These are phyloP conservation scores for Calcarius lapponicus DNA, from an alignment of 2,797 vertebrate species.

Conservation along the genomic window DNA sequence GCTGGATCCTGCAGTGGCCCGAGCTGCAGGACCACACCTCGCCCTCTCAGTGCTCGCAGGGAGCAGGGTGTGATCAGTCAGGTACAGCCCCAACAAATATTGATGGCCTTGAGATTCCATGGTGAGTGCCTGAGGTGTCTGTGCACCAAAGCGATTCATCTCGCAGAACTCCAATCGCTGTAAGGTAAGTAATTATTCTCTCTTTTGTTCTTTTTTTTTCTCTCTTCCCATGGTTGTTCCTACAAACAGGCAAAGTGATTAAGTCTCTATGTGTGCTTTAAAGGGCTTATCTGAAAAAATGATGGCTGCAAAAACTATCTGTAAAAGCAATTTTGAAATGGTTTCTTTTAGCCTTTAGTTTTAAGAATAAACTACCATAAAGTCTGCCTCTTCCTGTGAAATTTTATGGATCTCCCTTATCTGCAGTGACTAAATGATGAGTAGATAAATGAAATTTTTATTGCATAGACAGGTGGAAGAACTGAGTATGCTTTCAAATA, in stretches of 20 bases:
- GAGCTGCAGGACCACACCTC: not conserved
- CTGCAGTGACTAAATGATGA: not conserved
- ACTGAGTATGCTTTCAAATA: not conserved
- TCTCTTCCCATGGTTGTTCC: not conserved
- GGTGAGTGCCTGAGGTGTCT: conserved; percentile 7
- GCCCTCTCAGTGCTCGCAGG: not conserved
- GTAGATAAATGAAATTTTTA: not conserved
- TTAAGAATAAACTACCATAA: not conserved
- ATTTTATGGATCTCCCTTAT: not conserved
- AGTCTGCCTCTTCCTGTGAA: not conserved
- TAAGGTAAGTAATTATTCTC: conserved; percentile 37
- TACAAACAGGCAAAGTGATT: not conserved
- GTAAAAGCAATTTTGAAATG: not conserved
- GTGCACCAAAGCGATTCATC: not conserved
- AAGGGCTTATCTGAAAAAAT: not conserved
- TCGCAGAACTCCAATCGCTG: not conserved
- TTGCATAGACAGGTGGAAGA: not conserved
- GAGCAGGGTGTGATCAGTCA: not conserved
- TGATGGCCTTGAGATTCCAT: not conserved
- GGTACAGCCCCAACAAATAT: not conserved
- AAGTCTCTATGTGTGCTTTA: not conserved
- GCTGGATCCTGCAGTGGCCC: not conserved
- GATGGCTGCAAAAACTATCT: not conserved
- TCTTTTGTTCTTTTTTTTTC: not conserved
- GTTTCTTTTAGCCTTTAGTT: not conserved